Percentiles rank a stretch among this genome's conserved stretches.
phyloP scores from a whole-genome alignment of 2,888 invertebrate species.

The Raillietiella orientalis region DNA sequence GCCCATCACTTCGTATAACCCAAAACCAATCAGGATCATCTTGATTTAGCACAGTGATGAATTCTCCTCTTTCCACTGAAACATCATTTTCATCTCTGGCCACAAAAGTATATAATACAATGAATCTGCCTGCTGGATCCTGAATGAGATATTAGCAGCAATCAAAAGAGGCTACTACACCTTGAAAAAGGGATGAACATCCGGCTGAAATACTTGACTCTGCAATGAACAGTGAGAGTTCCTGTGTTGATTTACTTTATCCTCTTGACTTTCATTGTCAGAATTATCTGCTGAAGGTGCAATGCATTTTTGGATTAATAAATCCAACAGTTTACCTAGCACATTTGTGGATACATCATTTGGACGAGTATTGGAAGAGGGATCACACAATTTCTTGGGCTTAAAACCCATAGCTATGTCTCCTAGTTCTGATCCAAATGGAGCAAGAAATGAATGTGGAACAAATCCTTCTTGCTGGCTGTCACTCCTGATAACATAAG shows the following conservation, averaged over 20 bases:
- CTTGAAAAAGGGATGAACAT: conserved; percentile 23
- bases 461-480: conserved; percentile 74
- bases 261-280: conserved; percentile 22
- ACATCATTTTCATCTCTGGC: conserved; percentile 80
- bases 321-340: no score
- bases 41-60: conserved; percentile 75
- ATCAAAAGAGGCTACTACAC: conserved; percentile 9
- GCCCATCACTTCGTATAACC: conserved; percentile 67
- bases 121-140: conserved; percentile 62
- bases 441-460: conserved; percentile 72
- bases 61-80: conserved; percentile 68
- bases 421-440: conserved; percentile 38
- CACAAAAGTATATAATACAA: conserved; percentile 69
- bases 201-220: conserved; percentile 17
- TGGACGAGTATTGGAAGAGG: no score
- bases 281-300: conserved; percentile 10
- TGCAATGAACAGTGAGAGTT: conserved; percentile 19
- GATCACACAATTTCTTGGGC: conserved; percentile 3
- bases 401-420: conserved; percentile 26
- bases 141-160: conserved; percentile 12
- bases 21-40: conserved; percentile 93
- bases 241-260: conserved; percentile 2
- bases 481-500: conserved; percentile 59
- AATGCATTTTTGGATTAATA: no score
- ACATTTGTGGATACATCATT: no score